phyloP scores from a whole-genome alignment of 2,888 invertebrate species.

The Chouioia cunea region DNA sequence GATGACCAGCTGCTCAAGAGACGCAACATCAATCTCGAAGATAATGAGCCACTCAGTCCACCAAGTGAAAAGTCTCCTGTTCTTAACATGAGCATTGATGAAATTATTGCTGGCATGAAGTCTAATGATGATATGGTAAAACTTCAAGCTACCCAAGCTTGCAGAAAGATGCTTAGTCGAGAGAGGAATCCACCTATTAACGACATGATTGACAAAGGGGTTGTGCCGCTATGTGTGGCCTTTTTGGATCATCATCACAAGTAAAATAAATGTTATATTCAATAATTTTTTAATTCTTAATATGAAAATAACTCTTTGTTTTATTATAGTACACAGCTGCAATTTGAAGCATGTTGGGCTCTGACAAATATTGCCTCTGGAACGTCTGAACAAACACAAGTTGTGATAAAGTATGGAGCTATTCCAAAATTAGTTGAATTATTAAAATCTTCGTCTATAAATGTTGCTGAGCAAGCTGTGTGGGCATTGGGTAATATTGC shows the following conservation, averaged over 20 bases:
- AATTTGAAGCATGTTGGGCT: slow-evolving; percentile 98
- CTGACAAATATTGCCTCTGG: slow-evolving; percentile 98
- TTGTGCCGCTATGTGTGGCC: slow-evolving; percentile 85
- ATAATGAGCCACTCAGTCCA: slow-evolving; percentile 66
- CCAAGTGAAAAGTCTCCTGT: slow-evolving; percentile 68
- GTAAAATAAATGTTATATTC: slow-evolving; percentile 70
- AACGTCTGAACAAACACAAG: slow-evolving; percentile 88
- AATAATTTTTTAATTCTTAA: neutral
- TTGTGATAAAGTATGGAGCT: slow-evolving; percentile 88
- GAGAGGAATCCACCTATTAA: slow-evolving; percentile 94
- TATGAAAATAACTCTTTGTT: slow-evolving; percentile 9
- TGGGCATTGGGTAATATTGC: slow-evolving; percentile 99
- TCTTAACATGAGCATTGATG: slow-evolving; percentile 74
- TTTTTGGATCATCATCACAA: slow-evolving; percentile 80
- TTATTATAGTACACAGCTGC: slow-evolving; percentile 76
- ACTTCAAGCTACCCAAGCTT: slow-evolving; percentile 82
- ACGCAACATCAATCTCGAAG: slow-evolving; percentile 80
- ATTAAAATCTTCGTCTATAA: slow-evolving; percentile 75
- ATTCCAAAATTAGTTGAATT: slow-evolving; percentile 84
- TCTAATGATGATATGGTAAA: slow-evolving; percentile 75
- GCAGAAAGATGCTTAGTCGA: slow-evolving; percentile 88
- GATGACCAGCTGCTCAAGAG: slow-evolving; percentile 94
- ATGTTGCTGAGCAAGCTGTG: slow-evolving; percentile 92
- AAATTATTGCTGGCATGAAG: slow-evolving; percentile 81
- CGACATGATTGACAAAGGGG: slow-evolving; percentile 84